Evolutionary conservation across 92 coral and sea anemone species (phyloP).

Genomic region (Muricea muricata): DNA sequence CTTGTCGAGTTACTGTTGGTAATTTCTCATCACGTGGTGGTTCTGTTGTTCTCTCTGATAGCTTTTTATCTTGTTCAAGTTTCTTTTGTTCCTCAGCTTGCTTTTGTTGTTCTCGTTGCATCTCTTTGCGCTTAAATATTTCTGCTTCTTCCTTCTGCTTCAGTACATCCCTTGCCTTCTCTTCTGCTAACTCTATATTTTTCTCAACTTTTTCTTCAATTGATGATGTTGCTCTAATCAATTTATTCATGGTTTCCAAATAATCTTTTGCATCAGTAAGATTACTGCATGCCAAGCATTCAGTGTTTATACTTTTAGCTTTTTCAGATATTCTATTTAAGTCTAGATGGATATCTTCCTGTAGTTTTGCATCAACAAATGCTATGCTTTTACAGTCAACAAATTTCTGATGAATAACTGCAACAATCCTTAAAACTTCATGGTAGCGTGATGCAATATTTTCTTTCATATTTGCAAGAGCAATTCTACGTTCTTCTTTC

Average conservation of each 20-base stretch:
- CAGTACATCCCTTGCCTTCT: constrained; percentile 11
- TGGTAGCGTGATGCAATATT: constrained; percentile 22
- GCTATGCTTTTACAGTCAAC: constrained; percentile 44
- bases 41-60: constrained; percentile 52
- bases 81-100: neutral
- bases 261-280: constrained; percentile 53
- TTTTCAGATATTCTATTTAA: neutral
- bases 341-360: neutral
- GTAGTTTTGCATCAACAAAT: constrained; percentile 6
- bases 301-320: neutral
- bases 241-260: constrained; percentile 63
- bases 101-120: neutral
- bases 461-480: constrained; percentile 49
- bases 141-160: constrained; percentile 20
- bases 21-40: neutral
- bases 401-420: constrained; percentile 56
- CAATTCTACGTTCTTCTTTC: constrained; percentile 73
- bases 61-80: neutral
- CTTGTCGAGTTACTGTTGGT: constrained; percentile 9
- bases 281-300: neutral
- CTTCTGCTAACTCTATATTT: constrained; percentile 64
- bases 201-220: constrained; percentile 49
- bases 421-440: constrained; percentile 44
- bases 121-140: neutral
- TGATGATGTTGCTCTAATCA: constrained; percentile 58